A percentile compares a stretch with the other conserved stretches of the same genome.
Conservation (phyloP, 2,797 vertebrate genomes). For the Malurus splendens region DNA sequence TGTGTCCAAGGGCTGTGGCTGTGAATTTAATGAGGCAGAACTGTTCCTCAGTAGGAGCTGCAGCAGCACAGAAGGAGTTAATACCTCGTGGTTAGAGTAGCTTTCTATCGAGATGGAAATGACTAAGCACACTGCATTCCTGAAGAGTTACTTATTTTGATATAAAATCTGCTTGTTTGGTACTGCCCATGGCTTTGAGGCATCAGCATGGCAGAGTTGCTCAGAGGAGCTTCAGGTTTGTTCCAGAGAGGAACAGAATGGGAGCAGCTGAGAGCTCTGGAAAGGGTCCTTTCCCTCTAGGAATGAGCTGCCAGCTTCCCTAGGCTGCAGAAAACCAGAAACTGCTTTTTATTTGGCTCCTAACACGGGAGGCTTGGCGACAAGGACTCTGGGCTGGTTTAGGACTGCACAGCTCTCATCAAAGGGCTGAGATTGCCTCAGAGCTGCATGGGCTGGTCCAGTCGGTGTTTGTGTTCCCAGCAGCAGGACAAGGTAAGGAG, state of each 20-base stretch:
- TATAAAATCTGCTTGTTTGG: not conserved
- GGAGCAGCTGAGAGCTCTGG: not conserved
- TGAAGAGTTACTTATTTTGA: slow-evolving; percentile 22
- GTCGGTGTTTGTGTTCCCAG: not conserved
- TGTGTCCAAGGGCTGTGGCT: not conserved
- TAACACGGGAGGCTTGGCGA: not conserved
- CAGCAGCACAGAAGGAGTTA: not conserved
- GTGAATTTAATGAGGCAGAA: not conserved
- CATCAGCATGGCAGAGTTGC: not conserved
- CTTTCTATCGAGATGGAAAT: not conserved
- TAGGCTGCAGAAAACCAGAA: not conserved
- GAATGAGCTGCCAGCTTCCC: not conserved
- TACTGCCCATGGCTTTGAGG: not conserved
- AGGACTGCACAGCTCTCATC: not conserved
- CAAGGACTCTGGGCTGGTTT: not conserved
- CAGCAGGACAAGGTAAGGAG: not conserved
- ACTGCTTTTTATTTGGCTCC: not conserved
- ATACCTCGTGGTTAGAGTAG: not conserved
- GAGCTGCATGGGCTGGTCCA: not conserved
- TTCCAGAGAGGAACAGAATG: not conserved
- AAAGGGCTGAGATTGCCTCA: slow-evolving; percentile 7
- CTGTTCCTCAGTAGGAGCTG: not conserved
- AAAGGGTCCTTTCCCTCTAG: not conserved
- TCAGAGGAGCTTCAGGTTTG: not conserved
- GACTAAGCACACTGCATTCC: slow-evolving; percentile 2